These are phyloP conservation scores for Conus canariensis DNA, from an alignment of 2,888 invertebrate species.

Conservation along the genomic window DNA sequence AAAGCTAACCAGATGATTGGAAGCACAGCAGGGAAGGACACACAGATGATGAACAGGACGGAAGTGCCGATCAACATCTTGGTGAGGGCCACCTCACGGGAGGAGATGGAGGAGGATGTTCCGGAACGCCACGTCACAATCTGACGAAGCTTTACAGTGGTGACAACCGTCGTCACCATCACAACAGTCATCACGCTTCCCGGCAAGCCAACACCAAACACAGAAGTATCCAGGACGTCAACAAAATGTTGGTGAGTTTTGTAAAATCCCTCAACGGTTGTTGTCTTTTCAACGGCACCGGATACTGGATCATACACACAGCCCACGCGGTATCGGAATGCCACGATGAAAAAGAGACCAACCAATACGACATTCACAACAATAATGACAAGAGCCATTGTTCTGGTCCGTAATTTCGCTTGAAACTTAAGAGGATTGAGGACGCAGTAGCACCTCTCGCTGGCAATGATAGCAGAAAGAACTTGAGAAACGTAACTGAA, in stretches of 20 bases:
- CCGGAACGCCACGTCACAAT: constrained; percentile 4
- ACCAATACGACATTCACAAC: background rate
- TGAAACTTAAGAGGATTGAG: background rate
- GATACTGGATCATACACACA: constrained; percentile 2
- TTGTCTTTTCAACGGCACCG: background rate
- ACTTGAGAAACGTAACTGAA: background rate
- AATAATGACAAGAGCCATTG: background rate
- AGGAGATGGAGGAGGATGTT: background rate
- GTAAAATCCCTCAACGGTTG: background rate
- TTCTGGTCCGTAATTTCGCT: background rate
- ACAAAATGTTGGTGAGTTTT: background rate
- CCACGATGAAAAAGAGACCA: background rate
- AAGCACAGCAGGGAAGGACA: background rate
- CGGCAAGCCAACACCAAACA: background rate
- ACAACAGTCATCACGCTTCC: background rate
- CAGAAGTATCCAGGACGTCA: background rate
- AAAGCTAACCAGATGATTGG: background rate
- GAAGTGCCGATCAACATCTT: constrained; percentile 1
- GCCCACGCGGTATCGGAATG: background rate
- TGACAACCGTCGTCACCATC: background rate
- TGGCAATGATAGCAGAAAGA: background rate
- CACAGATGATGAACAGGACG: background rate
- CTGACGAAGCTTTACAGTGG: background rate
- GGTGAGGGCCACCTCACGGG: constrained; percentile 1
- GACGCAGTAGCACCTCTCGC: background rate